Base-by-base conservation (phyloP, 2,113 vertebrate genomes). In the Cercopithecus mona region DNA sequence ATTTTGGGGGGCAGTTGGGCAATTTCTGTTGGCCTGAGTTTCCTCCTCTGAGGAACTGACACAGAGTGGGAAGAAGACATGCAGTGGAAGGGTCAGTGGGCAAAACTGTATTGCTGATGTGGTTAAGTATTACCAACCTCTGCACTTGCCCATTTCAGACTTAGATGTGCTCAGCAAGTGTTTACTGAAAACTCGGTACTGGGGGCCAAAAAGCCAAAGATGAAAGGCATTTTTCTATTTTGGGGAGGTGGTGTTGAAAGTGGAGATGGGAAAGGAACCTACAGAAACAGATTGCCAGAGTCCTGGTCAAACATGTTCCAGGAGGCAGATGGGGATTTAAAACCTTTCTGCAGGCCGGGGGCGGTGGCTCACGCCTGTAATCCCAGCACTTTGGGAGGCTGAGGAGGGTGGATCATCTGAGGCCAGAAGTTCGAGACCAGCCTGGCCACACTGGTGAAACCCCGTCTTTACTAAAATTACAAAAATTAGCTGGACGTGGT, bases 71-170 rank as follows among this genome's bases (percentile, higher is more conserved):
- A 32, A 18, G 43, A 79, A 78, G 32, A 57, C n/a, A 72, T 3
- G 50, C 25, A 3, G 17, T 40, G 16, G 72, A 48, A 80, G 38
- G 27, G 20, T 12, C 70, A 20, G 18, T 2, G 16, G 48, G 38
- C 50, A 66, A 83, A 43, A 5, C 0, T 23, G 32, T 11, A 13
- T 2, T 5, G 48, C 43, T 57, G 1, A 1, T 0, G 20, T 10
- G 18, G 30, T 38, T 8, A 3, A 3, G 23, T 5, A 30, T 1
- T 13, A 18, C 8, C 82, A 32, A 0, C 13, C n/a, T 61, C 61
- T 35, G 30, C 50, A 4, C 30, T 38, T 30, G 23, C 0, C n/a
- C 32, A 20, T 27, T 64, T 38, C 45, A 57, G 59, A 30, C 9
- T 18, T 20, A 13, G 57, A 57, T 2, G 52, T 4, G 40, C 52